Base-by-base conservation (phyloP, 2,888 invertebrate species). In the Autographa gamma region DNA sequence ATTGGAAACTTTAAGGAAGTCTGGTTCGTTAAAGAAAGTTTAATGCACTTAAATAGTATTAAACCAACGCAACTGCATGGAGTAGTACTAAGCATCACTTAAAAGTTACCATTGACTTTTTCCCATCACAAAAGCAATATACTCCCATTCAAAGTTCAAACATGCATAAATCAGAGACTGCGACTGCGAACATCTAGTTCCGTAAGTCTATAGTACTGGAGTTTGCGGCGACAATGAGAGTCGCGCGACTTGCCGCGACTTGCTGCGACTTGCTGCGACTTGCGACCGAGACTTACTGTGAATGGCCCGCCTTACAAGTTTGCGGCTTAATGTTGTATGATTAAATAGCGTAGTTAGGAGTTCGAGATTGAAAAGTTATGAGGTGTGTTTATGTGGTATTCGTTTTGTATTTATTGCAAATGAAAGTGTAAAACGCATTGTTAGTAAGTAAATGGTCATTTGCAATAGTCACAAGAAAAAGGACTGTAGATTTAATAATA, bases 81-180 rank as follows among this genome's bases (percentile, higher is more conserved):
- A 3, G 25, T 25, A 71, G 65, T 32, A 9, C 75, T 65, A 66
- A 41, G 59, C 25, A 60, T 68, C 66, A 71, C 71, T 72, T 74
- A 63, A 69, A 81, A 79, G 63, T 82, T 80, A 41, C 1, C 63
- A 78, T 76, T 82, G 63, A 79, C 79, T 82, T 81, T 81, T 81
- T 81, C 74, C 76, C 76, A 82, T 80, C 73, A 82, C 79, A 82
- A 82, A 81, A 72, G 82, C 78, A 69, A 82, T 82, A 71, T 80
- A 76, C 72, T 52, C 77, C 67, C 76, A 82, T 79, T 73, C 64
- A 79, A 82, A 82, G 80, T 82, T 80, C 82, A 79, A 75, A 82
- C 82, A 67, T 80, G 79, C 82, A 82, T 82, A 80, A 82, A 80
- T 83, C 83, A 76, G 73, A 80, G 78, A 74, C 82, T 74, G 65